Evolutionary conservation across 2,113 vertebrate genomes (phyloP).

Genomic region (Takifugu flavidus): DNA sequence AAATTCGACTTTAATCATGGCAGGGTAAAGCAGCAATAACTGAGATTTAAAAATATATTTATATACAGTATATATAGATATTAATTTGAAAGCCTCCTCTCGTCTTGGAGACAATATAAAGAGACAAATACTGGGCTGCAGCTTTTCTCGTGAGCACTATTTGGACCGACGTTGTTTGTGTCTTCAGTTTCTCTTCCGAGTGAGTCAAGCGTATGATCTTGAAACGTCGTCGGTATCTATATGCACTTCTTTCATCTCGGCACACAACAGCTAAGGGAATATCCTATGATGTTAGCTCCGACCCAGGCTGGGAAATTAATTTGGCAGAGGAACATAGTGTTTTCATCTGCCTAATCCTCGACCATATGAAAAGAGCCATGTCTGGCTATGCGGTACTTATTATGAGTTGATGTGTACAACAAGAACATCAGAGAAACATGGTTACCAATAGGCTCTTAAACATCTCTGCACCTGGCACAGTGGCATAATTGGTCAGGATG

Average conservation of each 20-base stretch:
- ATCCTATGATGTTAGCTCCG: slow-evolving; percentile 36
- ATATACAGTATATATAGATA: neutral
- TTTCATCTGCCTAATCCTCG: slow-evolving; percentile 52
- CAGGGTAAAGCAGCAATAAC: too few species aligned
- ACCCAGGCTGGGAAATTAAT: slow-evolving; percentile 65
- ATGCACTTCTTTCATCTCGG: slow-evolving; percentile 23
- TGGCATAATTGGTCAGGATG: slow-evolving; percentile 76
- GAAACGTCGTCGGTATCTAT: slow-evolving; percentile 10
- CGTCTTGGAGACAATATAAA: slow-evolving; percentile 1
- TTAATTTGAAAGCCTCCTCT: slow-evolving; percentile 5
- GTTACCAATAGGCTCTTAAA: slow-evolving; percentile 78
- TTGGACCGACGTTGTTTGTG: slow-evolving; percentile 1
- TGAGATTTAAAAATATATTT: neutral
- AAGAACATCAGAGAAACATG: slow-evolving; percentile 76
- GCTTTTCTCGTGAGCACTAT: slow-evolving; percentile 4
- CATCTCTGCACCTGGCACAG: slow-evolving; percentile 79
- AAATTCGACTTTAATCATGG: too few species aligned
- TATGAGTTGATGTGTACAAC: slow-evolving; percentile 76
- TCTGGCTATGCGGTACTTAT: slow-evolving; percentile 73
- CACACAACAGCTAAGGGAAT: slow-evolving; percentile 24
- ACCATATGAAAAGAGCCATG: slow-evolving; percentile 64
- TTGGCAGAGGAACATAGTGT: slow-evolving; percentile 57
- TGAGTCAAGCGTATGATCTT: slow-evolving; percentile 19
- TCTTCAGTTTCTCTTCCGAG: neutral
- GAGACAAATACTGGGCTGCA: neutral